Base-by-base conservation (phyloP, 2,888 invertebrate species). In the Adineta ricciae region DNA sequence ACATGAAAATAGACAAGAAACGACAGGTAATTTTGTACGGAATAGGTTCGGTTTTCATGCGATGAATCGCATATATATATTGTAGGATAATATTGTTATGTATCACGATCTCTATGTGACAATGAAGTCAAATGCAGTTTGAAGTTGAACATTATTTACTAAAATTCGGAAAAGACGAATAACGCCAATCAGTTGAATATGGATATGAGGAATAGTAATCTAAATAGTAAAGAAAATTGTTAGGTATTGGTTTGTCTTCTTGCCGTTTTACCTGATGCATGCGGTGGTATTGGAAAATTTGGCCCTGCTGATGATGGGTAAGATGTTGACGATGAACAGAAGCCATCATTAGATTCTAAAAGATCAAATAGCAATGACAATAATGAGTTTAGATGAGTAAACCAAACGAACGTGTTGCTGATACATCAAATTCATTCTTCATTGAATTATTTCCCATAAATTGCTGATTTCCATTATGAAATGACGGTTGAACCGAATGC, bases 1-100 rank as follows among this genome's bases (percentile, higher is more conserved):
- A 78, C 41, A 41, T 78, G 41, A 78, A 78, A 38, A 78, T 41
- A 78, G 78, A 38, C 38, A 64, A 64, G 32, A 64, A 64, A 64
- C 32, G 64, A 41, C 41, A 78, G 78, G 78, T 24, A 24, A 36
- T 78, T 41, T 24, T 41, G 27, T n/a, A 38, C n/a, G 21, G 38
- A 24, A 78, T n/a, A 41, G 41, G 38, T 78, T 41, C 38, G 38
- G 41, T 41, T 78, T 78, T 78, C 24, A 78, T n/a, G 78, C 78
- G 78, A 78, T 41, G 41, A 78, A 78, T 64, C 64, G 64, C 64
- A 64, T 32, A 36, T 32, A 64, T 64, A 36, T 5, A n/a, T n/a
- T n/a, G 9, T 32, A 64, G 64, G 64, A 64, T 64, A 64, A 36
- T 64, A 64, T 64, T 27, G 64, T 32, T 64, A 32, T 32, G 32